Evolutionary conservation across 2,797 vertebrate species (phyloP).

Genomic region (Poecilia gillii): DNA sequence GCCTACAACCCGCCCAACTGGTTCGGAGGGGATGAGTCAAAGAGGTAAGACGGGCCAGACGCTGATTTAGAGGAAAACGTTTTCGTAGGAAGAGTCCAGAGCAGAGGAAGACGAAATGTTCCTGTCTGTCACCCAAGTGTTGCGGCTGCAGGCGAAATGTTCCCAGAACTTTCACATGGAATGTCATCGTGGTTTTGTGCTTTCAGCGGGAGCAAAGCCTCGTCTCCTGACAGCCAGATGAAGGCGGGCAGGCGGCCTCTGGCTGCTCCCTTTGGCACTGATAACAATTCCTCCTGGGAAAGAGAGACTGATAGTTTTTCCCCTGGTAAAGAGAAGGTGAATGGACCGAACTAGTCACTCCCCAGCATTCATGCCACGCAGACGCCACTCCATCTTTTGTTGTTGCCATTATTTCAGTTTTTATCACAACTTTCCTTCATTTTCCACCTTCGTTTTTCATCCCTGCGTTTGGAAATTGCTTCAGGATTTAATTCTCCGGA

Average conservation of each 20-base stretch:
- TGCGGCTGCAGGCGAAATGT: not conserved
- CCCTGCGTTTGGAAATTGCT: conserved; percentile 15
- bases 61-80: not conserved
- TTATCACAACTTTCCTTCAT: conserved; percentile 3
- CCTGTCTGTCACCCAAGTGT: not conserved
- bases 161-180: conserved; percentile 24
- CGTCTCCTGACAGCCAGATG: conserved; percentile 66
- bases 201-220: conserved; percentile 77
- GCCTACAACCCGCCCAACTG: conserved; percentile 65
- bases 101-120: not conserved
- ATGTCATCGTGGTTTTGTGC: conserved; percentile 75
- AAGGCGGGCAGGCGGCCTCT: conserved; percentile 66
- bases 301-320: conserved; percentile 69
- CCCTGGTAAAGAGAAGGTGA: conserved; percentile 80
- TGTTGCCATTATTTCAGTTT: conserved; percentile 3
- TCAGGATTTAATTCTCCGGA: conserved; percentile 10
- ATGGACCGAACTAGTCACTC: conserved; percentile 47
- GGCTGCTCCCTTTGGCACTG: conserved; percentile 82
- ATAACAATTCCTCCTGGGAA: conserved; percentile 78
- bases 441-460: conserved; percentile 39
- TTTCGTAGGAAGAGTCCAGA: not conserved
- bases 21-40: conserved; percentile 62
- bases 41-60: conserved; percentile 63
- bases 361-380: conserved; percentile 27
- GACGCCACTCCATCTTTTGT: conserved; percentile 42